Base-by-base conservation (phyloP, 2,113 vertebrate genomes). In the Pangasianodon hypophthalmus region DNA sequence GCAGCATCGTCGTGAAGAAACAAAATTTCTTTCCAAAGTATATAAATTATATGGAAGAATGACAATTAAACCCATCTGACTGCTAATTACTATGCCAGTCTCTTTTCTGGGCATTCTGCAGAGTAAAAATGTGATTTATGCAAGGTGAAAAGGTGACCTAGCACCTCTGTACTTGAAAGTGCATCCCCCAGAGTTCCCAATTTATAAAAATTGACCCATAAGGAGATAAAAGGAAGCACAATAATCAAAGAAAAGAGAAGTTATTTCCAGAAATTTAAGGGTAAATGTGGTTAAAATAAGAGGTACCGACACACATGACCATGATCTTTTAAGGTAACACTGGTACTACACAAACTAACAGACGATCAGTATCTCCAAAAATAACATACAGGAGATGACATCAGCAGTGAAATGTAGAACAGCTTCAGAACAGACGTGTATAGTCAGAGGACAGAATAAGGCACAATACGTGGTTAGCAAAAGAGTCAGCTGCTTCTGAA, bases 341-440 rank as follows among this genome's bases (percentile, higher is more conserved):
- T 62, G 10, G 11, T 50, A 56, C 29, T 32, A 67, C 60, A 58
- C 48, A 71, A 52, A 71, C 60, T 83, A 11, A 64, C 3, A 64
- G 79, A 71, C 54, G 84, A 64, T 62, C 73, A 79, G 41, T n/a
- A 48, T 48, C 2, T 62, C 52, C 21, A 37, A 71, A 82, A 83
- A 71, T 84, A 83, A 64, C 60, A 83, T 54, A 14, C n/a, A n/a
- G 18, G 46, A 88, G 46, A 67, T 81, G 58, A 71, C 62, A 88
- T 88, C 52, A 88, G n/a, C 58, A 37, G 9, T 84, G 50, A 84
- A 88, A 56, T 83, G 44, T 69, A 41, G 18, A 84, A 54, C 64
- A 84, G 52, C 41, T 58, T 60, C 50, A 71, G 87, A 9, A 44
- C 24, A 82, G 32, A 44, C 0, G 0, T 69, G 11, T 46, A n/a